These are phyloP conservation scores for Antennarius maculatus DNA, from an alignment of 2,797 vertebrate genomes.

Conservation along the genomic window DNA sequence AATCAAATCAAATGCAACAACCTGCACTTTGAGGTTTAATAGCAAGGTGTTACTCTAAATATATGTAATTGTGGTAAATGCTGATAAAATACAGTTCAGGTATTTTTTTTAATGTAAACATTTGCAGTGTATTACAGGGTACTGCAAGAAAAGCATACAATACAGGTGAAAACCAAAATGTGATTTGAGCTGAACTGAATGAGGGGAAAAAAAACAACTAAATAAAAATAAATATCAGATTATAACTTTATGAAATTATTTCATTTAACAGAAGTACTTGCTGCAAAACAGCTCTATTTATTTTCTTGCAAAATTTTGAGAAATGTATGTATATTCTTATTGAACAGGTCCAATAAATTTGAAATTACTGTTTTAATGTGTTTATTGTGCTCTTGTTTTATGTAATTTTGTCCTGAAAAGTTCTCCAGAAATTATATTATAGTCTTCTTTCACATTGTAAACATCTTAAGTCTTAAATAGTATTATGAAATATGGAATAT, in stretches of 20 bases:
- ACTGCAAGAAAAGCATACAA: not conserved
- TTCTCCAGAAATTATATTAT: not conserved
- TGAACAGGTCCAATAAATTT: no score
- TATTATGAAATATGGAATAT: not conserved
- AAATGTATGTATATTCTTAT: no score
- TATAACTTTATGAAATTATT: not conserved
- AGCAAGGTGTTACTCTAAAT: not conserved
- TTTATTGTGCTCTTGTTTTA: not conserved
- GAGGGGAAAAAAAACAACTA: not conserved
- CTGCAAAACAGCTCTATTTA: not conserved
- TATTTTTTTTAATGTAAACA: not conserved
- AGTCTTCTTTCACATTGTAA: not conserved
- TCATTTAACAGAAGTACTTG: not conserved
- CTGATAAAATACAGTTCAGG: not conserved
- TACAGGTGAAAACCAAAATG: not conserved
- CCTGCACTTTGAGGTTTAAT: conserved; percentile 9
- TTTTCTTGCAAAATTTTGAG: not conserved
- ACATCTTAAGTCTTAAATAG: no score
- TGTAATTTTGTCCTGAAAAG: not conserved
- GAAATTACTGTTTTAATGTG: not conserved
- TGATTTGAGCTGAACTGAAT: not conserved
- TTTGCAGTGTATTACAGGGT: not conserved
- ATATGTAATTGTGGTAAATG: not conserved
- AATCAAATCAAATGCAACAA: not conserved
- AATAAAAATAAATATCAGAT: not conserved